Evolutionary conservation across 2,113 vertebrate species (phyloP).

Genomic region (Melanocharis versteri): DNA sequence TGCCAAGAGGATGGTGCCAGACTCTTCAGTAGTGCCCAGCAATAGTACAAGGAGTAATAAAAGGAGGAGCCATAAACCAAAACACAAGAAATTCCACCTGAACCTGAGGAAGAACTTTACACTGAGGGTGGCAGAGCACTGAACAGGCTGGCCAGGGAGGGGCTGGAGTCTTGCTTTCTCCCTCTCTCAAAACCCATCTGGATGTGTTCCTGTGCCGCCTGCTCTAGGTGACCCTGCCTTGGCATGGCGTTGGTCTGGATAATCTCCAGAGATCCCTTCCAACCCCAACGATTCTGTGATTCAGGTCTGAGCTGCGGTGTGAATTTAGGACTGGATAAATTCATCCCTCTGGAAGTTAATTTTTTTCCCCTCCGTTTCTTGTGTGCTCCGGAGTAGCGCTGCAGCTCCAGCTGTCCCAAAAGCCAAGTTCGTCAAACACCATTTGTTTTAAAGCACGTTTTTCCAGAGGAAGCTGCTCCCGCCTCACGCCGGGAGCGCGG

Average conservation of each 20-base stretch:
- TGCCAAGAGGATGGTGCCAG: not conserved
- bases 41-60: not conserved
- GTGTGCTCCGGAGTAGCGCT: not conserved
- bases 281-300: not conserved
- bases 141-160: not conserved
- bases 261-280: not conserved
- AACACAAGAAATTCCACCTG: not conserved
- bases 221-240: not conserved
- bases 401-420: not conserved
- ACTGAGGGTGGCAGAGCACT: not conserved
- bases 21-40: not conserved
- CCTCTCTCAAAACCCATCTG: not conserved
- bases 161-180: not conserved
- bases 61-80: not conserved
- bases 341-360: rapidly evolving
- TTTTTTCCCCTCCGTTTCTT: rapidly evolving
- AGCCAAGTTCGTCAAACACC: no score
- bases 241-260: not conserved
- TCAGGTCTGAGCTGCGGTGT: rapidly evolving
- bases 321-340: no score
- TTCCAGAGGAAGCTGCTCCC: not conserved
- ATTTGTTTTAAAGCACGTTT: rapidly evolving
- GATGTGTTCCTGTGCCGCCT: no score
- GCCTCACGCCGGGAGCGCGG: rapidly evolving
- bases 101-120: not conserved